These are phyloP conservation scores for Garrulus glandarius DNA, from an alignment of 2,797 vertebrate genomes.

Conservation along the genomic window DNA sequence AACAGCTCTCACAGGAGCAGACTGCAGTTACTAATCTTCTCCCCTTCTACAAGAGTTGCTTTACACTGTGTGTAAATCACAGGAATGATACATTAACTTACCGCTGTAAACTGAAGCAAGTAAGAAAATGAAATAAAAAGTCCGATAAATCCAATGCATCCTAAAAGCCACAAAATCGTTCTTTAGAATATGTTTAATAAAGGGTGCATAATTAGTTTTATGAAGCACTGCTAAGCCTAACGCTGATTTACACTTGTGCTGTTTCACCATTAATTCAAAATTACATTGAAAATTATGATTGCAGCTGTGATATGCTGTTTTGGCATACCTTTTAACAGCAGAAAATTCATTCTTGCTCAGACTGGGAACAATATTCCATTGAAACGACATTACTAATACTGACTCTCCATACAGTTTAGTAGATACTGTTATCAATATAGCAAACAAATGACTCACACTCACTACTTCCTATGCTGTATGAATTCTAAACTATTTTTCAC, in stretches of 20 bases:
- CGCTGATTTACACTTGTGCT: not conserved
- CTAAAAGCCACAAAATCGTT: conserved; percentile 62
- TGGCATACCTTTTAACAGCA: not conserved
- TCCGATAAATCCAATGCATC: conserved; percentile 67
- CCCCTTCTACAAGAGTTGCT: not conserved
- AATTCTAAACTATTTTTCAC: not conserved
- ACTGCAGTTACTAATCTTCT: not conserved
- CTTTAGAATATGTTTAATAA: not conserved
- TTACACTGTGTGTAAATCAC: not conserved
- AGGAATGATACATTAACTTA: conserved; percentile 55
- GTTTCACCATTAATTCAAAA: not conserved
- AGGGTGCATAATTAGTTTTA: not conserved
- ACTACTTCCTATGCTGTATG: not conserved
- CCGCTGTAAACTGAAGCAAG: conserved; percentile 65
- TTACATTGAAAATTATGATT: not conserved
- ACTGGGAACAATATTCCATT: not conserved
- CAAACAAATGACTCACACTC: not conserved
- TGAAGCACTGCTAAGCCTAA: not conserved
- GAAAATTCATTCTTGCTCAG: not conserved
- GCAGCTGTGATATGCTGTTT: not conserved
- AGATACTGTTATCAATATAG: not conserved
- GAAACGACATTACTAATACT: not conserved
- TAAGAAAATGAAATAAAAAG: conserved; percentile 51
- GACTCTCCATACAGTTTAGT: not conserved
- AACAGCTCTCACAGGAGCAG: not conserved